phyloP scores from a whole-genome alignment of 2,888 invertebrate species.

The Aphelenchoides bicaudatus region DNA sequence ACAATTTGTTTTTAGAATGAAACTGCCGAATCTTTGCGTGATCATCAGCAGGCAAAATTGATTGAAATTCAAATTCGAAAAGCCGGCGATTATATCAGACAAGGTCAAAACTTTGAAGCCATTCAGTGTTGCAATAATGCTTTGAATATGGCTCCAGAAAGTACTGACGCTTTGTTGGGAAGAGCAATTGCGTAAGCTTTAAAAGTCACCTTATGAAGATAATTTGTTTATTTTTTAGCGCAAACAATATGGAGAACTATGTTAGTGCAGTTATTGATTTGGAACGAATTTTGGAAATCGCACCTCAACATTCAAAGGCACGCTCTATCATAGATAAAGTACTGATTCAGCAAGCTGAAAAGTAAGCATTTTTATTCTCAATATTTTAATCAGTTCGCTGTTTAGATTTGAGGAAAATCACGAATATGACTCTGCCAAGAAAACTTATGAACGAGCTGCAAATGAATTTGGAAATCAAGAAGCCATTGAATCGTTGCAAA shows the following conservation, averaged over 20 bases:
- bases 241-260: constrained; percentile 18
- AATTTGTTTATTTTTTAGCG: constrained; percentile 9
- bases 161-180: constrained; percentile 12
- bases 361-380: constrained; percentile 4
- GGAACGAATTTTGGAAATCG: background rate
- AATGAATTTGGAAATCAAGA: too few relatives aligned
- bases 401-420: constrained; percentile 10
- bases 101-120: constrained; percentile 13
- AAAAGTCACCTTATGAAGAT: background rate
- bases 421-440: constrained; percentile 3
- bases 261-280: constrained; percentile 14
- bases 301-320: constrained; percentile 11
- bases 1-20: too few relatives aligned
- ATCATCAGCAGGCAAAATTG: constrained; percentile 10
- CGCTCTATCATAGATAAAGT: constrained; percentile 10
- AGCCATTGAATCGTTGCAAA: too few relatives aligned
- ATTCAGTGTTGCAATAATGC: constrained; percentile 18
- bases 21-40: constrained; percentile 7
- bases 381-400: background rate
- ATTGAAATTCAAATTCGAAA: background rate
- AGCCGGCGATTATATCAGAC: constrained; percentile 11
- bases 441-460: background rate
- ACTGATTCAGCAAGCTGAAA: constrained; percentile 10
- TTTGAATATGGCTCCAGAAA: background rate
- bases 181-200: constrained; percentile 18